These are phyloP conservation scores for Apodemia mormo DNA, from an alignment of 2,888 invertebrate genomes.

Conservation along the genomic window DNA sequence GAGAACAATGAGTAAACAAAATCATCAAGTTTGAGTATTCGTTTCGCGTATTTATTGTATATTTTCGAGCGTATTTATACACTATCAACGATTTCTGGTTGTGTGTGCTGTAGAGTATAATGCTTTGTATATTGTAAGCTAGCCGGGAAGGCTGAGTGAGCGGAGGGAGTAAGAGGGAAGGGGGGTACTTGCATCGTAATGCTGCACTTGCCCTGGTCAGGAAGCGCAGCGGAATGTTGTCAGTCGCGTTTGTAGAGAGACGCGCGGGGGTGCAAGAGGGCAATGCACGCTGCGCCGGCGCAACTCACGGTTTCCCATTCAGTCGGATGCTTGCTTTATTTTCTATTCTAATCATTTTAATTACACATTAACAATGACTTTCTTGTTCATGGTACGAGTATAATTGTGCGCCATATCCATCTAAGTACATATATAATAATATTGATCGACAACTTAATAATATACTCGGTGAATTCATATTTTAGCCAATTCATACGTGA, in stretches of 20 bases:
- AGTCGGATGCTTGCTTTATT: slow-evolving; percentile 60
- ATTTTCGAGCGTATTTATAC: not conserved
- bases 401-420: too few species aligned
- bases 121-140: slow-evolving; percentile 50
- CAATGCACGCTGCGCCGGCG: slow-evolving; percentile 75
- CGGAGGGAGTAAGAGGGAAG: slow-evolving; percentile 42
- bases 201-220: slow-evolving; percentile 80
- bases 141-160: slow-evolving; percentile 43
- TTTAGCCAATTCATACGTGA: too few species aligned
- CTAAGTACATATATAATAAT: too few species aligned
- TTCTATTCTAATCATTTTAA: slow-evolving; percentile 54
- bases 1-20: not conserved
- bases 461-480: too few species aligned
- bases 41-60: not conserved
- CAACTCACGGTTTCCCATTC: slow-evolving; percentile 67
- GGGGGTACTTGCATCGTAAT: slow-evolving; percentile 73
- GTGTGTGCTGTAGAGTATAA: slow-evolving; percentile 39
- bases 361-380: slow-evolving; percentile 20
- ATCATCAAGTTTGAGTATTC: not conserved
- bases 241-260: slow-evolving; percentile 70
- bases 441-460: too few species aligned
- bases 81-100: not conserved
- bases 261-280: slow-evolving; percentile 51
- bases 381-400: not conserved
- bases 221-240: slow-evolving; percentile 81